Evolutionary conservation across 2,113 vertebrate genomes (phyloP).

Genomic region (Scytalopus superciliaris): DNA sequence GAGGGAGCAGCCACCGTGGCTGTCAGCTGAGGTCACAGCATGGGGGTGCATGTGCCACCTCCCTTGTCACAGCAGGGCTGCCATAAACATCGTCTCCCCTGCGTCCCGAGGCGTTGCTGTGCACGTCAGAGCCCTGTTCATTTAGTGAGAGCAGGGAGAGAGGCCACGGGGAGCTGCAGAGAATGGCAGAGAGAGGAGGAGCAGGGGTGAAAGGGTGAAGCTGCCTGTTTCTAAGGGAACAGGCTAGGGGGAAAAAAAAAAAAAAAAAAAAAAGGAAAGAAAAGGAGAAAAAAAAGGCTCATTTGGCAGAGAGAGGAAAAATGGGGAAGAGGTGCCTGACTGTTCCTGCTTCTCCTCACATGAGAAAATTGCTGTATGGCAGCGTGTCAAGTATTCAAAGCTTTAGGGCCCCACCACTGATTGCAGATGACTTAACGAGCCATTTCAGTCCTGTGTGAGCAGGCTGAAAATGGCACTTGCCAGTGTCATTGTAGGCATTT

Average conservation of each 20-base stretch:
- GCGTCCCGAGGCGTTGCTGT: neutral
- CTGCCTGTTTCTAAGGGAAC: conserved; percentile 47
- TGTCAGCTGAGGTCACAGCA: neutral
- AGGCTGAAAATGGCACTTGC: neutral
- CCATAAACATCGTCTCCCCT: neutral
- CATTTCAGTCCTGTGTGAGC: neutral
- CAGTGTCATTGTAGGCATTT: neutral
- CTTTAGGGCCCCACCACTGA: conserved; percentile 7
- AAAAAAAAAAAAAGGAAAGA: no score
- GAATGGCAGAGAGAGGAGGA: neutral
- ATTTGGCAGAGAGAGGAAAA: neutral
- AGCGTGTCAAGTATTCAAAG: neutral
- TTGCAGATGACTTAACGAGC: conserved; percentile 15
- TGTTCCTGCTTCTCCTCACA: conserved; percentile 11
- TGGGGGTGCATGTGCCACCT: neutral
- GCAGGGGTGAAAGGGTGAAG: conserved; percentile 6
- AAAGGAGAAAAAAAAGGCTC: neutral
- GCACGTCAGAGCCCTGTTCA: fast-evolving
- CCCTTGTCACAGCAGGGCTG: neutral
- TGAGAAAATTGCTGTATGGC: conserved; percentile 29
- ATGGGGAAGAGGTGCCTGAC: conserved; percentile 27
- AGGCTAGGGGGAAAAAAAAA: fast-evolving
- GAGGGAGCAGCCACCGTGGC: neutral
- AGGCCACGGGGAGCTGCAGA: neutral
- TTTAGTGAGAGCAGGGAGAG: neutral